phyloP scores from a whole-genome alignment of 1,140 invertebrate species.

The Meteorus sp. region DNA sequence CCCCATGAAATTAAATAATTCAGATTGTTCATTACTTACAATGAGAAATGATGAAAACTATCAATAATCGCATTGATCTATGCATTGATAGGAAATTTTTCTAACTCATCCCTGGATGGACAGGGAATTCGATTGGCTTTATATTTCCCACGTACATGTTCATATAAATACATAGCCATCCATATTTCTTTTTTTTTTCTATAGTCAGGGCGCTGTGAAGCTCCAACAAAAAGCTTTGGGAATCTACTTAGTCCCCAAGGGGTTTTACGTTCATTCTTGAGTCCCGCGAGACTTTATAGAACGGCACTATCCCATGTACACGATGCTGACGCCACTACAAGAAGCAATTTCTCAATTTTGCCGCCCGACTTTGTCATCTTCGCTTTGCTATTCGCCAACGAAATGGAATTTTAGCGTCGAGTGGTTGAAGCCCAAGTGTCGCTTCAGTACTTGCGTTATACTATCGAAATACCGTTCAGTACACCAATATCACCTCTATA shows the following conservation, averaged over 20 bases:
- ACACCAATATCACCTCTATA: too few species aligned
- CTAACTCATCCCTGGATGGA: not conserved
- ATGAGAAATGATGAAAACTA: not conserved
- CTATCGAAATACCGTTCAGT: not conserved
- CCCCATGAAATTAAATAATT: not conserved
- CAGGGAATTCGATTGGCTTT: constrained; percentile 36
- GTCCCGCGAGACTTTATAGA: constrained; percentile 30
- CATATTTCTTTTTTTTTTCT: not conserved
- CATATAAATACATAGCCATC: too few species aligned
- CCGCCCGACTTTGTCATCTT: constrained; percentile 59
- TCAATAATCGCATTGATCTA: not conserved
- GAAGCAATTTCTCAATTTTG: constrained; percentile 60
- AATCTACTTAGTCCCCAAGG: constrained; percentile 48
- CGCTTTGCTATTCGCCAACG: constrained; percentile 53
- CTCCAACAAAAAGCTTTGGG: constrained; percentile 41
- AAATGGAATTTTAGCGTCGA: constrained; percentile 56
- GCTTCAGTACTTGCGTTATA: constrained; percentile 17
- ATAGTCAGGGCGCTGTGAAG: constrained; percentile 27
- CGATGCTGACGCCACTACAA: constrained; percentile 26
- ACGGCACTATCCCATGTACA: constrained; percentile 35
- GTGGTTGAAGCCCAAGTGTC: constrained; percentile 30
- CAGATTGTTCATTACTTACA: not conserved
- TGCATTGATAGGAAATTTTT: not conserved
- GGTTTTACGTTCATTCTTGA: constrained; percentile 29
- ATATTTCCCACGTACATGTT: constrained; percentile 31